Evolutionary conservation across 2,888 invertebrate species (phyloP).

Genomic region (Oscheius sp.): DNA sequence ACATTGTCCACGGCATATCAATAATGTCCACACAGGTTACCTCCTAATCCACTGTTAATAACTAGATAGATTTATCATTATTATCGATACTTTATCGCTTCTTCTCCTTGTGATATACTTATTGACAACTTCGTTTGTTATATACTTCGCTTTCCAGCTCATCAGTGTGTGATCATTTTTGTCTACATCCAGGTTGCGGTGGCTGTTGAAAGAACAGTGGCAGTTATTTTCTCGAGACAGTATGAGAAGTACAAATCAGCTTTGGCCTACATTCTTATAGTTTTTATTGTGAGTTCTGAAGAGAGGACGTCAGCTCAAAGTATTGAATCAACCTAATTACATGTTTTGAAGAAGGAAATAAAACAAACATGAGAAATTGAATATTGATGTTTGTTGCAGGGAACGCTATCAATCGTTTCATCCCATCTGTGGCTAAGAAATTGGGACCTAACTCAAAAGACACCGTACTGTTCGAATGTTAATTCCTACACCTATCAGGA

Average conservation of each 20-base stretch:
- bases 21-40: not conserved
- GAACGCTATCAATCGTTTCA: not conserved
- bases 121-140: not conserved
- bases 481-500: conserved; percentile 6
- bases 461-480: conserved; percentile 5
- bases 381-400: no score
- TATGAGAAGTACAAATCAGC: not conserved
- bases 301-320: not conserved
- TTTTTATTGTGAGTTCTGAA: not conserved
- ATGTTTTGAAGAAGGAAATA: no score
- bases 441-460: conserved; percentile 4
- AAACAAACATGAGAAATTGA: no score
- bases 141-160: conserved; percentile 2
- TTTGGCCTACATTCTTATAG: not conserved
- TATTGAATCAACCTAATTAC: not conserved
- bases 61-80: not conserved
- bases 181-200: not conserved
- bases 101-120: not conserved
- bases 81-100: not conserved
- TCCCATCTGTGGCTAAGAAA: not conserved
- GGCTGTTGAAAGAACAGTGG: not conserved
- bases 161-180: not conserved
- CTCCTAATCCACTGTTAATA: not conserved
- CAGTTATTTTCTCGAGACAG: not conserved
- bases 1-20: not conserved